These are phyloP conservation scores for Digitonthophagus gazella DNA, from an alignment of 2,888 invertebrate genomes.

Conservation along the genomic window DNA sequence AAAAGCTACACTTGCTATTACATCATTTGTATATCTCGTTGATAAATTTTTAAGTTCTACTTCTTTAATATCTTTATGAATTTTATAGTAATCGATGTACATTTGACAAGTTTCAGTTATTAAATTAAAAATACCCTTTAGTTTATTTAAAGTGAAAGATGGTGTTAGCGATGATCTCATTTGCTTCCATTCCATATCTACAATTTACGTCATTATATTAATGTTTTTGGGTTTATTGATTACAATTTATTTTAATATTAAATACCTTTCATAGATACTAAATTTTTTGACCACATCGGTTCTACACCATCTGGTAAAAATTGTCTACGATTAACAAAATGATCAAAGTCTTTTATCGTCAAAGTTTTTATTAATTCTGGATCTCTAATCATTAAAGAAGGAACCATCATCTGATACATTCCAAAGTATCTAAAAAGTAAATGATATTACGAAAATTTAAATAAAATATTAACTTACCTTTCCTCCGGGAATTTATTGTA, in stretches of 20 bases:
- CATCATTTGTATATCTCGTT: conserved; percentile 59
- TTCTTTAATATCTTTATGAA: conserved; percentile 33
- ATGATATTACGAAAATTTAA: no score
- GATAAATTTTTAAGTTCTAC: conserved; percentile 54
- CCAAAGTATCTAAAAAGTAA: conserved; percentile 24
- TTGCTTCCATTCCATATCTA: conserved; percentile 41
- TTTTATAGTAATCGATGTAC: conserved; percentile 32
- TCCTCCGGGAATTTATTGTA: neutral
- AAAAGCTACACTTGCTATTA: conserved; percentile 59
- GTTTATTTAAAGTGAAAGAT: conserved; percentile 42
- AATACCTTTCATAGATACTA: no score
- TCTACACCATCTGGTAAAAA: conserved; percentile 45
- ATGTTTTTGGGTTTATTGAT: no score
- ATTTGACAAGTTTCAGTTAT: conserved; percentile 27
- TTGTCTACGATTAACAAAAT: conserved; percentile 53
- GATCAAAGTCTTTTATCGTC: conserved; percentile 59
- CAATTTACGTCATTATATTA: no score
- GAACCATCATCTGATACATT: conserved; percentile 35
- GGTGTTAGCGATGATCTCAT: conserved; percentile 51
- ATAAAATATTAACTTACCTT: no score
- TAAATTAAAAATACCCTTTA: conserved; percentile 27
- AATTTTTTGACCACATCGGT: conserved; percentile 53
- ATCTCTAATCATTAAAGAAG: conserved; percentile 55
- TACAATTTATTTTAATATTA: no score
- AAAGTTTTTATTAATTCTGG: conserved; percentile 59